Evolutionary conservation across 1,140 invertebrate species (phyloP).

Genomic region (Drosophila arawakana): DNA sequence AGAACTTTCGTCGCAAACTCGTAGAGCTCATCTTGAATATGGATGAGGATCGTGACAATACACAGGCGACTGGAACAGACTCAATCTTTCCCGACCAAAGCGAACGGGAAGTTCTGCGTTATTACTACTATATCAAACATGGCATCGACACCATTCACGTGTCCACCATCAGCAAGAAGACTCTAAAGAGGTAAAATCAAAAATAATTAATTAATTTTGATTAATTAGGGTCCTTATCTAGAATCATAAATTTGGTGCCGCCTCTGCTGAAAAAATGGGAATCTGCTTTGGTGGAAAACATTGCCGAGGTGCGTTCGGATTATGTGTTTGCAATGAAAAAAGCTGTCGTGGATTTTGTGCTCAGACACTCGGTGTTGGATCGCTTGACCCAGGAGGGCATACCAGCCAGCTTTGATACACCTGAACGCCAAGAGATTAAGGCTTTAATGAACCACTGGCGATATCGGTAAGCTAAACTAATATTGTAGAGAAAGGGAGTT

Average conservation of each 20-base stretch:
- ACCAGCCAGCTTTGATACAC: slow-evolving; percentile 84
- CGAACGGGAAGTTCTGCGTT: slow-evolving; percentile 90
- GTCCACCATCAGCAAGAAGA: slow-evolving; percentile 89
- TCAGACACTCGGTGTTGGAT: slow-evolving; percentile 88
- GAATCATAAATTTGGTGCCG: slow-evolving; percentile 85
- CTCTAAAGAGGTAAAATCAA: slow-evolving; percentile 85
- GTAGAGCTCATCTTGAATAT: slow-evolving; percentile 89
- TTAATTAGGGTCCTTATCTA: slow-evolving; percentile 4
- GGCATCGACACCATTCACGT: slow-evolving; percentile 95
- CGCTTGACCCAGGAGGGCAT: slow-evolving; percentile 53
- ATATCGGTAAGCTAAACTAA: slow-evolving; percentile 70
- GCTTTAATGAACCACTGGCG: slow-evolving; percentile 73
- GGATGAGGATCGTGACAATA: slow-evolving; percentile 84
- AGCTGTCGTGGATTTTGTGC: slow-evolving; percentile 94
- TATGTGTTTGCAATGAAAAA: slow-evolving; percentile 95
- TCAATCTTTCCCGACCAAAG: slow-evolving; percentile 85
- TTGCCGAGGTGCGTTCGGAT: slow-evolving; percentile 90
- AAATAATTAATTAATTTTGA: background rate
- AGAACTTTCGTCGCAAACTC: slow-evolving; percentile 92
- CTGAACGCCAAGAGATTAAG: slow-evolving; percentile 86
- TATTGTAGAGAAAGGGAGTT: too few species aligned
- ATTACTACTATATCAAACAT: slow-evolving; percentile 95
- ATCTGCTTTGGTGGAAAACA: slow-evolving; percentile 86
- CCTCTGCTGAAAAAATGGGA: slow-evolving; percentile 86
- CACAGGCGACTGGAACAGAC: slow-evolving; percentile 45